These are phyloP conservation scores for Apis laboriosa DNA, from an alignment of 1,140 invertebrate species.

Conservation along the genomic window DNA sequence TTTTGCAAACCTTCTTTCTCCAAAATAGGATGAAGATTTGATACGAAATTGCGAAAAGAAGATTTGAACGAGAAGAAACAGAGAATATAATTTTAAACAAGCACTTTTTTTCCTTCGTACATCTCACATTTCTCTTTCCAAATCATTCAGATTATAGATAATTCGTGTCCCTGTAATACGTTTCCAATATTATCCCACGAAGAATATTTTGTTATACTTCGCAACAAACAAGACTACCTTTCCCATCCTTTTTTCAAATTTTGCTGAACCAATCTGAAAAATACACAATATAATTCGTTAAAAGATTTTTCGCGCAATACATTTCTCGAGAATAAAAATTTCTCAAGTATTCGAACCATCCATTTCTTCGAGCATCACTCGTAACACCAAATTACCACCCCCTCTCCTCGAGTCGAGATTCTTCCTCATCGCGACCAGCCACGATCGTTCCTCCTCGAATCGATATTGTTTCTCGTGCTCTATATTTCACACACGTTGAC, in stretches of 20 bases:
- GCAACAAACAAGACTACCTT: no score
- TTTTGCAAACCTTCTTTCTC: neutral
- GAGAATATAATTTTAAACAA: no score
- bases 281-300: no score
- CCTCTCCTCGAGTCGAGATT: neutral
- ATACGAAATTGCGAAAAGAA: neutral
- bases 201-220: no score
- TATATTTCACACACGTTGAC: slow-evolving; percentile 31
- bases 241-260: no score
- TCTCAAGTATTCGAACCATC: neutral
- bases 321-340: neutral
- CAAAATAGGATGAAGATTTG: neutral
- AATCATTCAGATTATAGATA: no score
- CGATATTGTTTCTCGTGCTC: slow-evolving; percentile 21
- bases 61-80: neutral
- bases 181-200: no score
- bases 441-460: neutral
- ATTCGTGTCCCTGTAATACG: no score
- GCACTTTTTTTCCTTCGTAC: no score
- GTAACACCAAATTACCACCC: neutral
- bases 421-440: neutral
- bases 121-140: no score
- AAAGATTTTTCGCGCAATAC: no score
- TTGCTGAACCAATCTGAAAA: no score
- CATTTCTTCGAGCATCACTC: neutral